Percentiles rank a stretch among this genome's conserved stretches.
phyloP scores from a whole-genome alignment of 2,113 vertebrate species.

The Barnardius zonarius region DNA sequence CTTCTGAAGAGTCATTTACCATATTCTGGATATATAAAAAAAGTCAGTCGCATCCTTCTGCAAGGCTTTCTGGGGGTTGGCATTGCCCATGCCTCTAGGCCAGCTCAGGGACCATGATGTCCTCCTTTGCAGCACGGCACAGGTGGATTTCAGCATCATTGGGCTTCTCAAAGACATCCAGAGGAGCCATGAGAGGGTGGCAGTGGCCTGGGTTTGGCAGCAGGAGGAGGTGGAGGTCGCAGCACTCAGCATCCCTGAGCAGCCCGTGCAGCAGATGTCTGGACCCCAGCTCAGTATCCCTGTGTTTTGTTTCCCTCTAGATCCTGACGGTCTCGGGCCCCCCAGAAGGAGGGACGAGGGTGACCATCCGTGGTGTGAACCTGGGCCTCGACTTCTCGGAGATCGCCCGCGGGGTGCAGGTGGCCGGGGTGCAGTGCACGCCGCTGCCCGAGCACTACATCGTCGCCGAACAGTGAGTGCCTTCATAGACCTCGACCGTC shows the following conservation, averaged over 20 bases:
- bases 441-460: conserved; percentile 91
- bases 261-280: background rate
- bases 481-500: fast-evolving
- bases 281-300: background rate
- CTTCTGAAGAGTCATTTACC: conserved; percentile 39
- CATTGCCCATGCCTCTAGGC: background rate
- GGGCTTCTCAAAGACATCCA: background rate
- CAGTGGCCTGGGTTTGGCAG: background rate
- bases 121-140: background rate
- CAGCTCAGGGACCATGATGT: background rate
- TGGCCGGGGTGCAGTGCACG: conserved; percentile 89
- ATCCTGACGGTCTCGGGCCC: conserved; percentile 94
- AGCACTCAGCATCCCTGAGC: background rate
- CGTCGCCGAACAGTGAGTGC: conserved; percentile 94
- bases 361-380: conserved; percentile 94
- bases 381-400: conserved; percentile 93
- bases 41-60: background rate
- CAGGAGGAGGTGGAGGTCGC: background rate
- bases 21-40: background rate
- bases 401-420: conserved; percentile 89
- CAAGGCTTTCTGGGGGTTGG: background rate
- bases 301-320: conserved; percentile 59
- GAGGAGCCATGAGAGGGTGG: background rate
- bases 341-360: conserved; percentile 91
- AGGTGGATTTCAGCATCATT: background rate